phyloP scores from a whole-genome alignment of 53 echinoderm and acorn worm species.

The Zoroaster sp. region DNA sequence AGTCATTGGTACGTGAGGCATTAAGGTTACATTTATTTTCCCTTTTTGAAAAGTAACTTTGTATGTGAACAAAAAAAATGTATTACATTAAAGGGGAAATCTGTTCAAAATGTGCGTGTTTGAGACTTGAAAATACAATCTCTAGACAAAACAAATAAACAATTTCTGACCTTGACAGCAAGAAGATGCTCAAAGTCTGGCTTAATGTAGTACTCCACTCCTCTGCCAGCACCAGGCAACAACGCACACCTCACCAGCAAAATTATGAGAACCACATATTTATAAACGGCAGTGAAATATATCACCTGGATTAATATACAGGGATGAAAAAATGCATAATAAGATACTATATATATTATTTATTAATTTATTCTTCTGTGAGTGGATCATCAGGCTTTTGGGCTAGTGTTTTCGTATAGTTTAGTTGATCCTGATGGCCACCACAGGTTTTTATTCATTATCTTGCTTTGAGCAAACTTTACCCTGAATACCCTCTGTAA shows the following conservation, averaged over 20 bases:
- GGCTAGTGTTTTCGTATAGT: too few species aligned
- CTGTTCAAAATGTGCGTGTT: not conserved
- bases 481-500: too few species aligned
- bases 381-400: not conserved
- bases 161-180: slow-evolving; percentile 65
- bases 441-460: too few species aligned
- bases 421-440: too few species aligned
- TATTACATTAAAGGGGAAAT: too few species aligned
- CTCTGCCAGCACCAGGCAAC: slow-evolving; percentile 64
- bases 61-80: too few species aligned
- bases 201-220: slow-evolving; percentile 83
- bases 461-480: too few species aligned
- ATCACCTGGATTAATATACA: slow-evolving; percentile 60
- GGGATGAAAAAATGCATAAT: not conserved
- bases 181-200: slow-evolving; percentile 69
- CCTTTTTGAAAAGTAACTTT: too few species aligned
- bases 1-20: too few species aligned
- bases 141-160: not conserved
- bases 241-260: slow-evolving; percentile 78
- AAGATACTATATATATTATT: too few species aligned
- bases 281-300: slow-evolving; percentile 97
- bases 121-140: not conserved
- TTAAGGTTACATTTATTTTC: too few species aligned
- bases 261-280: slow-evolving; percentile 87
- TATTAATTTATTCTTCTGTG: too few species aligned